Conservation (phyloP, 2,888 invertebrate genomes). For the Listrodromus nycthemerus region DNA sequence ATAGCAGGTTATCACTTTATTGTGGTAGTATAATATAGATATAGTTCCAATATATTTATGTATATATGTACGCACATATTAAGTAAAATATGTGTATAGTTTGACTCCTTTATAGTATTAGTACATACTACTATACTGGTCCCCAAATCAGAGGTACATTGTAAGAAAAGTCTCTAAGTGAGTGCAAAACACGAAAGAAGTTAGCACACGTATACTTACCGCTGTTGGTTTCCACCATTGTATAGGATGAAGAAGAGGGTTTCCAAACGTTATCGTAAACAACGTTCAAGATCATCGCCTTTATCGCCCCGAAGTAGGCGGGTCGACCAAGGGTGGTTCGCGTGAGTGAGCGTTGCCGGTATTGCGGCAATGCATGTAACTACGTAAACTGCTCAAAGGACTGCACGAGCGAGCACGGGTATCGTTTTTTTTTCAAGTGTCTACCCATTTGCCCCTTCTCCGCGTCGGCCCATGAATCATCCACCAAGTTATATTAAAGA, state of each 20-base stretch:
- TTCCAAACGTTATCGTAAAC: slow-evolving; percentile 62
- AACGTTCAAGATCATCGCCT: slow-evolving; percentile 69
- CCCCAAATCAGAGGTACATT: background rate
- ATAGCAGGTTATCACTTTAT: too few species aligned
- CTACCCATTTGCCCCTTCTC: slow-evolving; percentile 41
- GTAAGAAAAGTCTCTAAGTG: background rate
- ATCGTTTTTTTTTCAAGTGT: background rate
- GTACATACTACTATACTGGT: background rate
- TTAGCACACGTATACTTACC: background rate
- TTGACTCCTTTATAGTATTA: too few species aligned
- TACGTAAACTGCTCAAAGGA: background rate
- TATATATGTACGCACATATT: too few species aligned
- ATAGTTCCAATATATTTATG: too few species aligned
- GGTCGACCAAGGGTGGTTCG: background rate
- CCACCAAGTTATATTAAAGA: slow-evolving; percentile 79
- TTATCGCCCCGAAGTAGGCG: slow-evolving; percentile 58
- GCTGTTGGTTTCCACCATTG: slow-evolving; percentile 29
- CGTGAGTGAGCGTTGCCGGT: background rate
- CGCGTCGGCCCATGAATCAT: slow-evolving; percentile 74
- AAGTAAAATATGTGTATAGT: too few species aligned
- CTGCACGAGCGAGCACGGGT: background rate
- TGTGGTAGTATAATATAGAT: too few species aligned
- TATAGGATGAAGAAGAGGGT: slow-evolving; percentile 34
- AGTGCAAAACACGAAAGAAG: slow-evolving; percentile 19
- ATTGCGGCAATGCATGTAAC: background rate